A percentile compares a stretch with the other conserved stretches of the same genome.
These are phyloP conservation scores for Pelvicachromis taeniatus DNA, from an alignment of 2,113 vertebrate genomes.

Conservation along the genomic window DNA sequence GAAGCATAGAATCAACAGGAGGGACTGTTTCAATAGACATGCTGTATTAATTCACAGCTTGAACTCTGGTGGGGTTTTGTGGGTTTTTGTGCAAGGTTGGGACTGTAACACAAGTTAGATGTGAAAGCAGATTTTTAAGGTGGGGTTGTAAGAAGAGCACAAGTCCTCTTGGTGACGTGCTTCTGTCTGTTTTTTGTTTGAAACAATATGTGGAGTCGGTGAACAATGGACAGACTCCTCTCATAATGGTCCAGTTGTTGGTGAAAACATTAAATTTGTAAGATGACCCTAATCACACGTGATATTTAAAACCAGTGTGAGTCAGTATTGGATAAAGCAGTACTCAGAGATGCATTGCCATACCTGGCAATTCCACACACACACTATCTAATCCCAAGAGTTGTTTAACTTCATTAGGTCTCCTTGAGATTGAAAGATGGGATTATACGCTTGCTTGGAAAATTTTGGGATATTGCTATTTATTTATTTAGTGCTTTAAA, in stretches of 20 bases:
- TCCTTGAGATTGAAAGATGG: background rate
- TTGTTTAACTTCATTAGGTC: background rate
- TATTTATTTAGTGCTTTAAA: background rate
- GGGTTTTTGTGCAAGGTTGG: background rate
- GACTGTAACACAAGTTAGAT: background rate
- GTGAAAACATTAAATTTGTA: background rate
- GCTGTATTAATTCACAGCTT: background rate
- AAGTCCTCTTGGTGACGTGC: background rate
- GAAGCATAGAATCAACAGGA: background rate
- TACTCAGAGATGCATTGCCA: background rate
- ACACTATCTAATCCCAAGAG: background rate
- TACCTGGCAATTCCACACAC: background rate
- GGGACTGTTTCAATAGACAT: background rate
- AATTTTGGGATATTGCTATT: background rate
- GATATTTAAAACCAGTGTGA: background rate
- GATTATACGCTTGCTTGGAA: background rate
- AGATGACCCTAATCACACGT: background rate
- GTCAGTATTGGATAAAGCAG: background rate
- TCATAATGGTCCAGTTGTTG: background rate
- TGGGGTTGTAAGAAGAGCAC: background rate
- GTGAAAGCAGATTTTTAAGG: constrained; percentile 5
- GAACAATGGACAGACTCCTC: background rate
- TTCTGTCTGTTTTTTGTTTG: background rate
- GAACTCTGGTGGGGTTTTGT: background rate
- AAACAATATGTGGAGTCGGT: background rate